Evolutionary conservation across 2,113 vertebrate genomes (phyloP).

Genomic region (Menidia beryllina): DNA sequence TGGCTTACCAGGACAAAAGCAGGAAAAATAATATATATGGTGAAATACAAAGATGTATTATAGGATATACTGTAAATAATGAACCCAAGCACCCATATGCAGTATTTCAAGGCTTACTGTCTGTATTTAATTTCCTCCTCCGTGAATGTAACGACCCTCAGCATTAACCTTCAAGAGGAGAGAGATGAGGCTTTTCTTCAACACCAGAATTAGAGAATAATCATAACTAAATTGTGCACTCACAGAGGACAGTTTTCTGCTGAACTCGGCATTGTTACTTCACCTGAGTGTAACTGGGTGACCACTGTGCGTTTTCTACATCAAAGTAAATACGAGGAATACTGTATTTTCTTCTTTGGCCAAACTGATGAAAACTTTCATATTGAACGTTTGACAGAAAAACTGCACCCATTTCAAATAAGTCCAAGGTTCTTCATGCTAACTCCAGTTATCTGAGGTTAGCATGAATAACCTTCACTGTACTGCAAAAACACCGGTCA

Average conservation of each 20-base stretch:
- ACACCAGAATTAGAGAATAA: slow-evolving; percentile 61
- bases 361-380: slow-evolving; percentile 55
- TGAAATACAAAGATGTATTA: slow-evolving; percentile 80
- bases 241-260: slow-evolving; percentile 42
- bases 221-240: slow-evolving; percentile 51
- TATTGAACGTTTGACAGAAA: slow-evolving; percentile 50
- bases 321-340: slow-evolving; percentile 29
- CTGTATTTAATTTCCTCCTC: slow-evolving; percentile 73
- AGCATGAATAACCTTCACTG: no score
- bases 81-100: slow-evolving; percentile 62
- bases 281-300: not conserved
- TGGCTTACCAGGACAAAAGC: slow-evolving; percentile 72
- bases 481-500: slow-evolving; percentile 35
- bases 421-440: no score
- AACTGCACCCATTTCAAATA: slow-evolving; percentile 65
- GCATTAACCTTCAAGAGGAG: slow-evolving; percentile 73
- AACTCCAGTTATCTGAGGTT: no score
- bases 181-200: slow-evolving; percentile 59
- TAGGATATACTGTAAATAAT: slow-evolving; percentile 71
- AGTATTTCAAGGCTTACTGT: slow-evolving; percentile 70
- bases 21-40: slow-evolving; percentile 70
- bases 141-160: slow-evolving; percentile 73
- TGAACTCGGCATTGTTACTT: slow-evolving; percentile 40
- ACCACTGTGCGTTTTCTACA: slow-evolving; percentile 27
- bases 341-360: slow-evolving; percentile 33